Percentiles rank a stretch among this genome's conserved stretches.
These are phyloP conservation scores for Orthosia gracilis DNA, from an alignment of 2,888 invertebrate species.

Conservation along the genomic window DNA sequence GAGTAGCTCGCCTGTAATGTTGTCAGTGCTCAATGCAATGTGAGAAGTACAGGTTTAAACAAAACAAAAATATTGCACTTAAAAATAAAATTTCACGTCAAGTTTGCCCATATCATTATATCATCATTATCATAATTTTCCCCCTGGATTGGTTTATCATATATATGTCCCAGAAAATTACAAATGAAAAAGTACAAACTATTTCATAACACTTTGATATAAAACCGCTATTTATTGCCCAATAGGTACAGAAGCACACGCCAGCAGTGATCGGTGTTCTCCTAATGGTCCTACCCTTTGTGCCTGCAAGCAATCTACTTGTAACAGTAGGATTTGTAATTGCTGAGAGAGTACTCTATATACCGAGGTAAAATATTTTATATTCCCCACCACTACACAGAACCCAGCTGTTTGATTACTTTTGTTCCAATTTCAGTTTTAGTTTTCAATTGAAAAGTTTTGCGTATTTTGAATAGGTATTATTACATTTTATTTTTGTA, in stretches of 20 bases:
- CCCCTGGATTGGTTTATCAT: too few species aligned
- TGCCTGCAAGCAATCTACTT: slow-evolving; percentile 96
- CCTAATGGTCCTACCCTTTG: slow-evolving; percentile 95
- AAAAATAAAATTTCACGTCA: too few species aligned
- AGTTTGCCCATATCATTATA: too few species aligned
- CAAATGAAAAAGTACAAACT: background rate
- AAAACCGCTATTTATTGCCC: slow-evolving; percentile 3
- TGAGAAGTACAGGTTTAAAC: too few species aligned
- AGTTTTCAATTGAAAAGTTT: slow-evolving; percentile 28
- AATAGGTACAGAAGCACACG: slow-evolving; percentile 93
- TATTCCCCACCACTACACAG: background rate
- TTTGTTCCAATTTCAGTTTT: slow-evolving; percentile 29
- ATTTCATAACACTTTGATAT: background rate
- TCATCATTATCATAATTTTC: too few species aligned
- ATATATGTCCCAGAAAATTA: too few species aligned
- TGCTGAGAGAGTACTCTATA: slow-evolving; percentile 97
- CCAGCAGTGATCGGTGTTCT: slow-evolving; percentile 93
- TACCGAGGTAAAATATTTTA: slow-evolving; percentile 93
- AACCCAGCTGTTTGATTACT: slow-evolving; percentile 38
- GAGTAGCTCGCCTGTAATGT: too few species aligned
- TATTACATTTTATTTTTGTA: background rate
- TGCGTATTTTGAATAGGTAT: background rate
- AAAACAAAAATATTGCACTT: too few species aligned
- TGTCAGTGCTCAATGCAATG: too few species aligned
- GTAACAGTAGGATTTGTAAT: slow-evolving; percentile 96